Percentiles rank a stretch among this genome's conserved stretches.
These are phyloP conservation scores for Crenichthys baileyi DNA, from an alignment of 2,797 vertebrate species.

Conservation along the genomic window DNA sequence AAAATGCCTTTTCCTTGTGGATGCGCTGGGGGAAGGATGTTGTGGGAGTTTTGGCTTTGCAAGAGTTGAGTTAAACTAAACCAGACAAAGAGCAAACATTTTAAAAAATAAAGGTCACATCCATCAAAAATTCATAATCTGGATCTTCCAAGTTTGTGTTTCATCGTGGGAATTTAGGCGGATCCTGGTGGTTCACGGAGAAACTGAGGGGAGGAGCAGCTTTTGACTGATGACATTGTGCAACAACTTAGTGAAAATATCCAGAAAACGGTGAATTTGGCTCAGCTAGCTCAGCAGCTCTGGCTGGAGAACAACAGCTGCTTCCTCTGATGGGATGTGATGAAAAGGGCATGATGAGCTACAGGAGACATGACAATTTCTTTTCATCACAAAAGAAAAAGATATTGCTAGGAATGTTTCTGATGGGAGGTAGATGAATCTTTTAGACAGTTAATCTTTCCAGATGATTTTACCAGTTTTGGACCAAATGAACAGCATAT, in stretches of 20 bases:
- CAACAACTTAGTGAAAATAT: conserved; percentile 23
- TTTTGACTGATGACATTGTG: conserved; percentile 50
- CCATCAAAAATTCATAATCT: conserved; percentile 34
- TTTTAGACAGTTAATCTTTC: neutral
- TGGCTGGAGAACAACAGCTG: conserved; percentile 23
- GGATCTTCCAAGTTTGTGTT: conserved; percentile 25
- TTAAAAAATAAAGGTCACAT: conserved; percentile 42
- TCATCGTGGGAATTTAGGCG: conserved; percentile 37
- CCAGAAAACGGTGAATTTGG: conserved; percentile 16
- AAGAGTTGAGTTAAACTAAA: conserved; percentile 54
- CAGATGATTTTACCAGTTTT: conserved; percentile 4
- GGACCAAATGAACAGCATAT: conserved; percentile 7
- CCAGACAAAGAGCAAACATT: conserved; percentile 25
- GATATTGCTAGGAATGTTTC: neutral
- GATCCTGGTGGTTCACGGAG: conserved; percentile 38
- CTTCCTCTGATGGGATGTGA: conserved; percentile 13
- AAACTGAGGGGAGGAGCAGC: conserved; percentile 17
- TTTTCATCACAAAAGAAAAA: conserved; percentile 15
- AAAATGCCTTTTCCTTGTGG: conserved; percentile 45
- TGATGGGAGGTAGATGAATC: neutral
- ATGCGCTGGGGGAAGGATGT: conserved; percentile 49
- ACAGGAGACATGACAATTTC: conserved; percentile 8
- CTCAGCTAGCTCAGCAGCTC: conserved; percentile 14
- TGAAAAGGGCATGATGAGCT: conserved; percentile 26
- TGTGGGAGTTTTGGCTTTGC: conserved; percentile 50